A percentile compares a stretch with the other conserved stretches of the same genome.
phyloP scores from a whole-genome alignment of 2,797 vertebrate genomes.

The Xenops minutus region DNA sequence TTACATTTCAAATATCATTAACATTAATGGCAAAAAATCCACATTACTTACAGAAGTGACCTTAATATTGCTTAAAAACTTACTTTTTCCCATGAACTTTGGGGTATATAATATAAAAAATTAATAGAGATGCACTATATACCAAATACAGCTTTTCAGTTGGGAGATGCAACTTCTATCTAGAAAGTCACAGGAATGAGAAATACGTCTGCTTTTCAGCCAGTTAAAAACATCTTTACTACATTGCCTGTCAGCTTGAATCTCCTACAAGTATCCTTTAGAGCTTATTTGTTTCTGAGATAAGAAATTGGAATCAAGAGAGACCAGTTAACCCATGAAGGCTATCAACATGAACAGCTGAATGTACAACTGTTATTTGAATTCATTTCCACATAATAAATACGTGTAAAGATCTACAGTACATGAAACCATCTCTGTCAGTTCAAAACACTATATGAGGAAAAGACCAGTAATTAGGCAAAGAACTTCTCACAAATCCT shows the following conservation, averaged over 20 bases:
- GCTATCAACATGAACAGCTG: not conserved
- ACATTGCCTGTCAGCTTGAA: not conserved
- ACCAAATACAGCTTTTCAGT: not conserved
- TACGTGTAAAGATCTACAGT: not conserved
- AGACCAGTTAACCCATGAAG: not conserved
- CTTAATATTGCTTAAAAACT: not conserved
- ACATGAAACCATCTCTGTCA: not conserved
- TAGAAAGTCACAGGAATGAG: not conserved
- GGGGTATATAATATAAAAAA: not conserved
- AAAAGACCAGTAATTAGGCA: not conserved
- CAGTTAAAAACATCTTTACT: not conserved
- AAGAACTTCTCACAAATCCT: not conserved
- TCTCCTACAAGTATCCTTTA: not conserved
- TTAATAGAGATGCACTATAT: not conserved
- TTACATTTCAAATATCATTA: not conserved
- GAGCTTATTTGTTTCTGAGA: not conserved
- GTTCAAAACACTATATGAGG: not conserved
- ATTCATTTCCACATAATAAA: not conserved
- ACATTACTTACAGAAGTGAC: not conserved
- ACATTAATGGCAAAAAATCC: not conserved
- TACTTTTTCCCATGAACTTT: not conserved
- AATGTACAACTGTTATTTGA: not conserved
- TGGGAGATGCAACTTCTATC: not conserved
- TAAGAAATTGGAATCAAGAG: not conserved
- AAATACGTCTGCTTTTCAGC: not conserved